Conservation (phyloP, 2,888 invertebrate species). For the Epirrita christyi region DNA sequence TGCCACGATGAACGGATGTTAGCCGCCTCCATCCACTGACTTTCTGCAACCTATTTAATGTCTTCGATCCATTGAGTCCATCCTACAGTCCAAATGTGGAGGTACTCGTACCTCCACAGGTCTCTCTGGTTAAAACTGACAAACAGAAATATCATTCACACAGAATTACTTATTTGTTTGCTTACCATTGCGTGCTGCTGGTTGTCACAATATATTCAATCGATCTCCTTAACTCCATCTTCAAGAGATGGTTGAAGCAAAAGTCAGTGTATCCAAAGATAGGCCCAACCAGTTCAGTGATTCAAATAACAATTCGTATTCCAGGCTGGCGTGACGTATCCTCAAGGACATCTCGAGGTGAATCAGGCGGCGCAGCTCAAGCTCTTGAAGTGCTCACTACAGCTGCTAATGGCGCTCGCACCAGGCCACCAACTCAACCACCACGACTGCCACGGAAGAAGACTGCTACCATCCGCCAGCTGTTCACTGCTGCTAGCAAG, state of each 20-base stretch:
- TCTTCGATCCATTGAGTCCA: too few relatives aligned
- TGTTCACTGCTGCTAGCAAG: constrained; percentile 98
- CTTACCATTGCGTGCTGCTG: too few relatives aligned
- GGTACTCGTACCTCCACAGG: too few relatives aligned
- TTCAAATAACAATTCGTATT: neutral
- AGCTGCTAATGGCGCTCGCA: constrained; percentile 81
- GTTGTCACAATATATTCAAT: neutral
- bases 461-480: constrained; percentile 95
- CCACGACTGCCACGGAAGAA: constrained; percentile 92
- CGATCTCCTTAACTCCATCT: neutral
- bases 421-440: constrained; percentile 80
- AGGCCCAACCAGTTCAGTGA: neutral
- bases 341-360: constrained; percentile 86
- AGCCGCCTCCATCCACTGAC: too few relatives aligned
- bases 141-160: too few relatives aligned
- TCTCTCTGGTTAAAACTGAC: too few relatives aligned
- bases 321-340: constrained; percentile 95
- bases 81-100: too few relatives aligned
- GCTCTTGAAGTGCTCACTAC: constrained; percentile 86
- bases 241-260: too few relatives aligned
- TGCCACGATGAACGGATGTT: too few relatives aligned
- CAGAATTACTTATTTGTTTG: too few relatives aligned
- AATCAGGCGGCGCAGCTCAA: constrained; percentile 87
- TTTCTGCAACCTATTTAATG: too few relatives aligned
- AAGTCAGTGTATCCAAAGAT: neutral